Conservation (phyloP, 2,113 vertebrate genomes). For the Amblyopsis rosae region DNA sequence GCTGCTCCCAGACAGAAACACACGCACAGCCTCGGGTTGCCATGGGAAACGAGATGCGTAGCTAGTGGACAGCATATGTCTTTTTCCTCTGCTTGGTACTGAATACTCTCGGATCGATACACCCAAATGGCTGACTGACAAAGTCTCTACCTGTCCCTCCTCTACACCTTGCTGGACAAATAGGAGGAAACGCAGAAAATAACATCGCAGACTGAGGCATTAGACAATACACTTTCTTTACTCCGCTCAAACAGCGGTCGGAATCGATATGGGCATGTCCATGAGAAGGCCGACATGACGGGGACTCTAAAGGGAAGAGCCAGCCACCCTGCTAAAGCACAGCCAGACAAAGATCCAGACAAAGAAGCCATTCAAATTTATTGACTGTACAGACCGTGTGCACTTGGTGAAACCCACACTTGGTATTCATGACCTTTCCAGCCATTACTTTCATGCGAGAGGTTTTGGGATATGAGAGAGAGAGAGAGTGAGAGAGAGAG, state of each 20-base stretch:
- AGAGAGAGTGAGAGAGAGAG: constrained; percentile 5
- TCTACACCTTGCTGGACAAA: constrained; percentile 28
- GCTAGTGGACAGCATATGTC: constrained; percentile 35
- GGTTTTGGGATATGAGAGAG: constrained; percentile 7
- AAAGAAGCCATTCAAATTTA: constrained; percentile 64
- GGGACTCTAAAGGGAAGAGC: constrained; percentile 40
- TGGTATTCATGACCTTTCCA: constrained; percentile 59
- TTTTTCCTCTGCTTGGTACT: constrained; percentile 36
- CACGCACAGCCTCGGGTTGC: constrained; percentile 51
- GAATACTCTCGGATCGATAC: constrained; percentile 53
- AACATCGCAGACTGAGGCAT: background rate
- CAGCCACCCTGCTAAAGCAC: constrained; percentile 35
- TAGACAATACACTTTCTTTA: constrained; percentile 18
- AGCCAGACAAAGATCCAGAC: constrained; percentile 45
- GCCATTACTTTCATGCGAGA: constrained; percentile 33
- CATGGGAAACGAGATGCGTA: constrained; percentile 60
- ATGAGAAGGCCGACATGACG: constrained; percentile 52
- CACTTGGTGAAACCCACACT: constrained; percentile 41
- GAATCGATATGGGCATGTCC: constrained; percentile 59
- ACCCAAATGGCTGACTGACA: constrained; percentile 39
- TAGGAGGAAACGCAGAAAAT: background rate
- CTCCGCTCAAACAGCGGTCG: constrained; percentile 43
- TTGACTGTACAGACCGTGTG: constrained; percentile 35
- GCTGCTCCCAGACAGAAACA: constrained; percentile 51
- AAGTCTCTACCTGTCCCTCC: constrained; percentile 17